Conservation (phyloP, 2,888 invertebrate species). For the Brachycybe producta region DNA sequence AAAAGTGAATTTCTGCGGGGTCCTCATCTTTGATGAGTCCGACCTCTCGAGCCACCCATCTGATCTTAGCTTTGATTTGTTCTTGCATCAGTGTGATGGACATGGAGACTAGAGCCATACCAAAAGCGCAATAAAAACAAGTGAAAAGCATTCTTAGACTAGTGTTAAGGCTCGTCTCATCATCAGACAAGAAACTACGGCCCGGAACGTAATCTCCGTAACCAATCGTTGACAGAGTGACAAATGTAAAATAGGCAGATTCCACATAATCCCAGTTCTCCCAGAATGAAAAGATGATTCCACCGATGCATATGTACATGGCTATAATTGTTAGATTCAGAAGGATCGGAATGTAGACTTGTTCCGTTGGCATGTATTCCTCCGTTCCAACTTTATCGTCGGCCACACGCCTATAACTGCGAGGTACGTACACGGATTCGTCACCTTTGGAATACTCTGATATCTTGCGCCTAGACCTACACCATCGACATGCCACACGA, state of each 20-base stretch:
- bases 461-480: conserved; percentile 21
- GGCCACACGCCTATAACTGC: conserved; percentile 18
- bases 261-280: conserved; percentile 23
- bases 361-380: conserved; percentile 23
- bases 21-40: conserved; percentile 28
- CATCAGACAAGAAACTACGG: conserved; percentile 18
- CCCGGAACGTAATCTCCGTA: conserved; percentile 36
- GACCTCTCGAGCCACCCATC: conserved; percentile 29
- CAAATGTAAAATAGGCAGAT: conserved; percentile 33
- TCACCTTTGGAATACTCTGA: conserved; percentile 22
- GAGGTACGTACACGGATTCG: conserved; percentile 13
- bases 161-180: conserved; percentile 14
- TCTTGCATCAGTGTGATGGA: conserved; percentile 37
- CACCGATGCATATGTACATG: conserved; percentile 22
- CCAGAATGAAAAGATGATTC: conserved; percentile 22
- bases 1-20: no score
- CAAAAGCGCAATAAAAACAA: conserved; percentile 33
- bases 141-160: conserved; percentile 25
- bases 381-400: conserved; percentile 22
- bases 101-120: conserved; percentile 37
- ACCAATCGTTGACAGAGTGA: conserved; percentile 35
- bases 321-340: conserved; percentile 20
- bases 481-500: conserved; percentile 24
- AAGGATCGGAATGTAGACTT: conserved; percentile 16
- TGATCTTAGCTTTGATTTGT: conserved; percentile 30